These are phyloP conservation scores for Eucriotettix oculatus DNA, from an alignment of 2,888 invertebrate genomes.

Conservation along the genomic window DNA sequence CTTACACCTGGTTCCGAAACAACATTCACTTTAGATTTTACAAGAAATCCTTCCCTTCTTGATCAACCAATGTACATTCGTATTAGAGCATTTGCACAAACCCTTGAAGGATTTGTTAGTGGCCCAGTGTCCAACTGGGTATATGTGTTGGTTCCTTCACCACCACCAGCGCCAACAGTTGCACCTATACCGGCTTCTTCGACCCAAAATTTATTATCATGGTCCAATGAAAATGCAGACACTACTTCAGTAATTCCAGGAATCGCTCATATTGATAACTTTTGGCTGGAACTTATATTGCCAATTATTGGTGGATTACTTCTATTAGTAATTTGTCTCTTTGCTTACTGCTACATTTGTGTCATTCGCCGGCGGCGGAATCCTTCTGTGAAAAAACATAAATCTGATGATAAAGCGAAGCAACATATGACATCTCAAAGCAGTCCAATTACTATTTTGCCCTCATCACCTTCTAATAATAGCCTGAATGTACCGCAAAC, in stretches of 20 bases:
- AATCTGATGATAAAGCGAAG: constrained; percentile 13
- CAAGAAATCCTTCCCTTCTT: constrained; percentile 27
- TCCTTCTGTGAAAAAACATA: constrained; percentile 5
- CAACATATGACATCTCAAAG: constrained; percentile 5
- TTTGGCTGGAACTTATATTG: constrained; percentile 30
- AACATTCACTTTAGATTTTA: constrained; percentile 30
- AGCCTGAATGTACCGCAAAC: constrained; percentile 13
- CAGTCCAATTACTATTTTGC: constrained; percentile 27
- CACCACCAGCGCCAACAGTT: constrained; percentile 31
- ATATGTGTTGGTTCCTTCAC: constrained; percentile 31
- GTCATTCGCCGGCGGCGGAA: constrained; percentile 25
- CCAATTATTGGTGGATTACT: constrained; percentile 31
- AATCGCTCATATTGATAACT: constrained; percentile 24
- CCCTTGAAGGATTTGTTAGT: constrained; percentile 21
- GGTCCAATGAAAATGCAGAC: constrained; percentile 19
- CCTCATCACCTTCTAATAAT: constrained; percentile 22
- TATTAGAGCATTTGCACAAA: constrained; percentile 30
- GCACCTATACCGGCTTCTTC: constrained; percentile 18
- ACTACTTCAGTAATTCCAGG: constrained; percentile 24
- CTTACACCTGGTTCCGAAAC: constrained; percentile 34
- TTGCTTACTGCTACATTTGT: constrained; percentile 32
- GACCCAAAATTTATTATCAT: constrained; percentile 25
- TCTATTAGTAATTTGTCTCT: constrained; percentile 26
- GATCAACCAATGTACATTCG: constrained; percentile 35
- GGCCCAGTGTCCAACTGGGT: constrained; percentile 37